Percentiles rank a stretch among this genome's conserved stretches.
phyloP scores from a whole-genome alignment of 2,113 vertebrate genomes.

The Myotis lucifugus region DNA sequence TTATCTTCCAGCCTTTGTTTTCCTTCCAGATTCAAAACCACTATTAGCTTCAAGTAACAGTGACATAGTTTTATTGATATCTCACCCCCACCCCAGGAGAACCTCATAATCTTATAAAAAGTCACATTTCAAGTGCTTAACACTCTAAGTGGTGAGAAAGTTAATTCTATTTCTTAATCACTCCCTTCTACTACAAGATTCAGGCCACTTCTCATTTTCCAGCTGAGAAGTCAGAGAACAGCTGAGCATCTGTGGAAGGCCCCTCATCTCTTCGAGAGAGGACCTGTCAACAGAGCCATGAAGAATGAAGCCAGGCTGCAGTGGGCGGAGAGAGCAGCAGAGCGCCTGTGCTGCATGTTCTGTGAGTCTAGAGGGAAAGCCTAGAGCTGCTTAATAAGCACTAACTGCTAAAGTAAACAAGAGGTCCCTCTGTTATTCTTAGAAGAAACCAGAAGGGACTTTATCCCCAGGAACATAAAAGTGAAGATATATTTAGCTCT shows the following conservation, averaged over 20 bases:
- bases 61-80: not conserved
- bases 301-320: not conserved
- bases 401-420: not conserved
- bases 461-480: conserved; percentile 16
- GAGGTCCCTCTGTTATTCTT: not conserved
- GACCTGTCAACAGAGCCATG: not conserved
- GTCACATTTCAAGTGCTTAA: not conserved
- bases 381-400: not conserved
- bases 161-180: not conserved
- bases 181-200: not conserved
- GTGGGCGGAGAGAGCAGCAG: not conserved
- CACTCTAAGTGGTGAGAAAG: not conserved
- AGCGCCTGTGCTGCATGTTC: not conserved
- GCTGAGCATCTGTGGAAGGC: not conserved
- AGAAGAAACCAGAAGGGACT: not conserved
- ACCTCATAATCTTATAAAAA: not conserved
- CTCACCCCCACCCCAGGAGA: not conserved
- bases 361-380: not conserved
- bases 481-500: not conserved
- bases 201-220: not conserved
- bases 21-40: not conserved
- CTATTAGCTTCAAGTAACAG: not conserved
- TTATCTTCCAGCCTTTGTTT: not conserved
- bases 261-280: accelerated
- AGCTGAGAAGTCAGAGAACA: not conserved